These are phyloP conservation scores for Chelonus formosanus DNA, from an alignment of 2,888 invertebrate genomes.

Conservation along the genomic window DNA sequence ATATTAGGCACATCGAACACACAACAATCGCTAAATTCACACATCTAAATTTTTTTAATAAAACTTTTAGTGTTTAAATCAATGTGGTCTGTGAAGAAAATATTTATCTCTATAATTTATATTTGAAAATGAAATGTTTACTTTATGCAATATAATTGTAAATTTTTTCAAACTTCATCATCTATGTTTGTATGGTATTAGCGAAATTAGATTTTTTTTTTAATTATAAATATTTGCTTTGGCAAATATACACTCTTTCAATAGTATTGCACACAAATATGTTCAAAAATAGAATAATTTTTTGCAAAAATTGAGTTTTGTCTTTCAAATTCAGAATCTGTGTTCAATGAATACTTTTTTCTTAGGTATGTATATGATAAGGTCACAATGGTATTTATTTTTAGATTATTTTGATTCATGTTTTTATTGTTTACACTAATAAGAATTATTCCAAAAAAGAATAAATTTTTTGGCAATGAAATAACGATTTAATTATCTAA, in stretches of 20 bases:
- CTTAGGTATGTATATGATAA: slow-evolving; percentile 25
- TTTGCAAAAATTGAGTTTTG: too few relatives aligned
- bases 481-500: not conserved
- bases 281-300: slow-evolving; percentile 18
- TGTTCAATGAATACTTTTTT: not conserved
- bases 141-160: slow-evolving; percentile 1
- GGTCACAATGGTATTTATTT: slow-evolving; percentile 31
- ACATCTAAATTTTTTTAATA: slow-evolving; percentile 39
- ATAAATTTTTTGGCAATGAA: not conserved
- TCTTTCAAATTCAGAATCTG: not conserved
- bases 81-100: slow-evolving; percentile 17
- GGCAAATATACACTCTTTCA: slow-evolving; percentile 12
- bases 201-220: slow-evolving; percentile 14
- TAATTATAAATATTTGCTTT: slow-evolving; percentile 4
- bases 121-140: slow-evolving; percentile 30
- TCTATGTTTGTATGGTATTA: not conserved
- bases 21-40: slow-evolving; percentile 51
- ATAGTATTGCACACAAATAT: slow-evolving; percentile 14
- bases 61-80: slow-evolving; percentile 34
- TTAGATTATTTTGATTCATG: not conserved
- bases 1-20: slow-evolving; percentile 61
- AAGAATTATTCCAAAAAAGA: not conserved
- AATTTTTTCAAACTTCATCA: not conserved
- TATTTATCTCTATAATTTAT: slow-evolving; percentile 23
- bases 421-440: not conserved